phyloP scores from a whole-genome alignment of 2,888 invertebrate species.

The Orthosia cruda region DNA sequence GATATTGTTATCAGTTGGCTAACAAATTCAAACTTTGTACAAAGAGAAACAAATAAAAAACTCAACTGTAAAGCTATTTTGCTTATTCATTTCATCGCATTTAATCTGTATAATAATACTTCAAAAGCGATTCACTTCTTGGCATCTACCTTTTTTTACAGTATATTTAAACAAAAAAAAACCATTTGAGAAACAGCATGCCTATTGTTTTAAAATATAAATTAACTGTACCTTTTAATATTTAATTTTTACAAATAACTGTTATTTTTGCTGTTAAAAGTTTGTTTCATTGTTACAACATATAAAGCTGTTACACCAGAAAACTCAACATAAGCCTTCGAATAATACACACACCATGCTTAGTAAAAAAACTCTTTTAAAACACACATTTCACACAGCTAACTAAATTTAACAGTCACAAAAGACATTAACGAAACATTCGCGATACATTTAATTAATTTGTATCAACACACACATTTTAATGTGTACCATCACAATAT shows the following conservation, averaged over 20 bases:
- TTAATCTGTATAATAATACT: slow-evolving; percentile 5
- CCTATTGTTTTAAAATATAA: slow-evolving; percentile 10
- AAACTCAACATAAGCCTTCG: slow-evolving; percentile 67
- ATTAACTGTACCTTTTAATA: background rate
- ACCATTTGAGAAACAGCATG: slow-evolving; percentile 18
- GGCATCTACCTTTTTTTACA: background rate
- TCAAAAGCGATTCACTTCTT: slow-evolving; percentile 31
- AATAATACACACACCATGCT: slow-evolving; percentile 66
- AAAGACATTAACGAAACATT: slow-evolving; percentile 54
- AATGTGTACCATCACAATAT: slow-evolving; percentile 56
- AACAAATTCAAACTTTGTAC: background rate
- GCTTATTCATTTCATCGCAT: background rate
- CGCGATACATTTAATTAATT: slow-evolving; percentile 44
- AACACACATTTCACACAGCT: slow-evolving; percentile 51
- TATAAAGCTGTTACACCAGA: slow-evolving; percentile 43
- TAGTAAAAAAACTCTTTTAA: slow-evolving; percentile 46
- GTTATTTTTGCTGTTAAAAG: slow-evolving; percentile 1
- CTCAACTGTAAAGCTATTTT: background rate
- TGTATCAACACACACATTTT: slow-evolving; percentile 58
- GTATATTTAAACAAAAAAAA: background rate
- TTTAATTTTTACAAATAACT: background rate
- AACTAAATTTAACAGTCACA: slow-evolving; percentile 63
- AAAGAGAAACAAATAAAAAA: background rate
- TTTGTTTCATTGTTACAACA: slow-evolving; percentile 27
- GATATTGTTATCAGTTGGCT: background rate